A percentile compares a stretch with the other conserved stretches of the same genome.
phyloP scores from a whole-genome alignment of 2,113 vertebrate species.

The Sebastes schlegelii region DNA sequence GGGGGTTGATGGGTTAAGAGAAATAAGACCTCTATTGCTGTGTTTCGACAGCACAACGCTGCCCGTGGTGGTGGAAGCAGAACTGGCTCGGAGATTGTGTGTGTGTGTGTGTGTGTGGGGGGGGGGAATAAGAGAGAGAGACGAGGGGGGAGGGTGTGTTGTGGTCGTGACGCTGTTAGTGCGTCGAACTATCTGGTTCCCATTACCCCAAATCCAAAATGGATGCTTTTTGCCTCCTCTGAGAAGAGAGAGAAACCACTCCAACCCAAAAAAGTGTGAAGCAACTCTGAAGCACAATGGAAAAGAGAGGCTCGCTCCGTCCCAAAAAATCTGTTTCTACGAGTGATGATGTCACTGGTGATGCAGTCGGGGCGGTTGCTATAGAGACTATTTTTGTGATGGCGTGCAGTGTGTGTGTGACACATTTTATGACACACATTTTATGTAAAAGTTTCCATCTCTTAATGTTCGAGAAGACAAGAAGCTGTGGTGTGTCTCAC shows the following conservation, averaged over 20 bases:
- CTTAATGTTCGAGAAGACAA: not conserved
- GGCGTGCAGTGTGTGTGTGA: slow-evolving; percentile 9
- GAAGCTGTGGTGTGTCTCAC: not conserved
- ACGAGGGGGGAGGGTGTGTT: slow-evolving; percentile 14
- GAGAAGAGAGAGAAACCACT: not conserved
- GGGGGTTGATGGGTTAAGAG: slow-evolving; percentile 1
- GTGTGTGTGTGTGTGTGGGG: slow-evolving; percentile 33
- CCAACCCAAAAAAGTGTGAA: not conserved
- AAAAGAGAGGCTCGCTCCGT: slow-evolving; percentile 25
- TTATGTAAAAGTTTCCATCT: slow-evolving; percentile 28
- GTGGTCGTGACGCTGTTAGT: slow-evolving; percentile 23
- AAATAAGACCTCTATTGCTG: slow-evolving; percentile 77
- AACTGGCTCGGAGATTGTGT: slow-evolving; percentile 19
- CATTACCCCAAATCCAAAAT: slow-evolving; percentile 62
- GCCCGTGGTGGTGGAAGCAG: slow-evolving; percentile 45
- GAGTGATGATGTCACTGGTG: slow-evolving; percentile 56
- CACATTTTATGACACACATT: slow-evolving; percentile 43
- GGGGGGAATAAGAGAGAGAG: not conserved
- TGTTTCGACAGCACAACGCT: slow-evolving; percentile 66
- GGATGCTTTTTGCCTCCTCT: slow-evolving; percentile 22
- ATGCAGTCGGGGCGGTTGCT: slow-evolving; percentile 48
- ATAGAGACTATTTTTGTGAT: slow-evolving; percentile 56
- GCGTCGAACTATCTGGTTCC: slow-evolving; percentile 67
- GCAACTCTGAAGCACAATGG: slow-evolving; percentile 17
- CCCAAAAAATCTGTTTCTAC: slow-evolving; percentile 10